Base-by-base conservation (phyloP, 2,113 vertebrate genomes). In the Glaucidium brasilianum region DNA sequence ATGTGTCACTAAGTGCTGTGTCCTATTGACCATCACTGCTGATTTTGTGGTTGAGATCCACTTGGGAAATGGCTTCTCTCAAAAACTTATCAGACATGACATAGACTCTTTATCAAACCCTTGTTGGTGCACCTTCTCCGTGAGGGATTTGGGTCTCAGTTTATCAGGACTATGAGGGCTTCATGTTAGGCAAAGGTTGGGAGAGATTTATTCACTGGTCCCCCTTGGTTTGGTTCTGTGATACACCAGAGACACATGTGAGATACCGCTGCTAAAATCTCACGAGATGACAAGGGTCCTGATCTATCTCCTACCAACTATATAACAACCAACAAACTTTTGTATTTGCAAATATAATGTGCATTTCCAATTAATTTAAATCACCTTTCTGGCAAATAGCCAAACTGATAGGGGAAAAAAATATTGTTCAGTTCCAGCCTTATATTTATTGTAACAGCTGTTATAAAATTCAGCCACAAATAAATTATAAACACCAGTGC, bases 161-260 rank as follows among this genome's bases (percentile, higher is more conserved):
- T 88, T 80, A 29, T 41, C 29, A 81, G 53, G 23, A 56, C 29
- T 41, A 26, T 14, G 30, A 69, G 6, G 12, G 35, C 15, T 84
- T 39, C 37, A 50, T 2, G 7, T 37, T 15, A 64, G 47, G 21
- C 30, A 66, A 56, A 85, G 10, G 1, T 4, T 62, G 35, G 7
- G 2, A 6, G 25, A 74, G 8, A 32, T 2, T 37, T 64, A 81
- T 18, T 69, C 23, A 58, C 29, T 34, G 19, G 12, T 76, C 18
- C 9, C 20, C 10, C 7, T 35, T 43, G 12, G 5, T 69, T 66
- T 75, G 67, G 11, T 35, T 67, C 25, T 85, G 49, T 52, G 53
- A 37, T 55, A 59, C 17, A 41, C 4, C n/a, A 67, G n/a, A 43
- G 47, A 11, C 5, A 15, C 5, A 6, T 4, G 0, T 45, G 50